phyloP scores from a whole-genome alignment of 2,797 vertebrate species.

The Dromococcyx pavoninus region DNA sequence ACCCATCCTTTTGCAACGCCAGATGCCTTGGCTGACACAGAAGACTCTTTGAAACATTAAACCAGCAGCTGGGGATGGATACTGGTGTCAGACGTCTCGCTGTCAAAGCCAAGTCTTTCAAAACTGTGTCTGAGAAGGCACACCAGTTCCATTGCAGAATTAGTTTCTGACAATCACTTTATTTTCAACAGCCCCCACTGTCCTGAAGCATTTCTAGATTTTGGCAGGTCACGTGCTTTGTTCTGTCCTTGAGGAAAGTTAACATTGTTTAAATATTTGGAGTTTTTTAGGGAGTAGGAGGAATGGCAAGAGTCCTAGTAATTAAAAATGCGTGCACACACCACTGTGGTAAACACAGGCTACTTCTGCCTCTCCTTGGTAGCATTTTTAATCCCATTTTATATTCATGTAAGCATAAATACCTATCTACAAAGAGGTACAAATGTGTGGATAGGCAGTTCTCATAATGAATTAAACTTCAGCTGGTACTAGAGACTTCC shows the following conservation, averaged over 20 bases:
- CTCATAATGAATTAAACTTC: neutral
- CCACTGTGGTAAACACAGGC: neutral
- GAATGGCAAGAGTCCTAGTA: neutral
- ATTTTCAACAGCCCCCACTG: neutral
- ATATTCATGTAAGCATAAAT: neutral
- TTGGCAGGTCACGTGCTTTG: neutral
- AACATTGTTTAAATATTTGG: neutral
- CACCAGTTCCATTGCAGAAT: too few relatives aligned
- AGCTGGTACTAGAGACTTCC: neutral
- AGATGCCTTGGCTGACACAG: neutral
- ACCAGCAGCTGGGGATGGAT: neutral
- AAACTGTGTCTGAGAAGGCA: neutral
- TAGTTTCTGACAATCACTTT: neutral
- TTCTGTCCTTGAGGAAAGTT: neutral
- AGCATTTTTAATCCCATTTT: neutral
- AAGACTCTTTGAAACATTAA: neutral
- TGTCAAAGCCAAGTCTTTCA: neutral
- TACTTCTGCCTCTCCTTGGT: neutral
- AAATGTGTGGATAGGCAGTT: neutral
- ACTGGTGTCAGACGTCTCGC: neutral
- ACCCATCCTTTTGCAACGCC: neutral
- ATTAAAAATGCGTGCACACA: neutral
- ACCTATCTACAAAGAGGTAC: neutral
- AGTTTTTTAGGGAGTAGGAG: neutral
- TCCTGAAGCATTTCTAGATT: neutral